Conservation (phyloP, 2,113 vertebrate species). For the Hippocampus comes region DNA sequence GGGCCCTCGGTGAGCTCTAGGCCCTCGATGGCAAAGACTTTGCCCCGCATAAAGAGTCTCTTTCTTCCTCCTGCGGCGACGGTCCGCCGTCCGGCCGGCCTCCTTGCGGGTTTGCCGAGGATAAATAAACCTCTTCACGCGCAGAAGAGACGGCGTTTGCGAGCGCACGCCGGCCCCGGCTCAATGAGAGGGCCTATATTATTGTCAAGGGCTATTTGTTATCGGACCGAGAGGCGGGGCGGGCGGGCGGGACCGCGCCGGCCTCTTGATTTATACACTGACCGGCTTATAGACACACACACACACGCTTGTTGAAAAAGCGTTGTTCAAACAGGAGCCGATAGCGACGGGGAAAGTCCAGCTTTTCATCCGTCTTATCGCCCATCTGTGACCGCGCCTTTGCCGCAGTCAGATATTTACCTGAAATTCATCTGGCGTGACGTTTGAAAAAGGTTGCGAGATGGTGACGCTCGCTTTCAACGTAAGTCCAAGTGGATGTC, state of each 20-base stretch:
- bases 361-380: neutral
- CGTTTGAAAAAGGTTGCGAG: neutral
- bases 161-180: constrained; percentile 19
- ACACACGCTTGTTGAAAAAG: constrained; percentile 8
- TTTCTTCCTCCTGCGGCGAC: constrained; percentile 51
- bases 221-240: constrained; percentile 44
- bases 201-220: constrained; percentile 62
- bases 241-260: constrained; percentile 34
- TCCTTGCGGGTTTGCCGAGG: constrained; percentile 61
- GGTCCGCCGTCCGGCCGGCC: constrained; percentile 37
- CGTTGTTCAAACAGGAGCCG: neutral
- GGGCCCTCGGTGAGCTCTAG: constrained; percentile 8
- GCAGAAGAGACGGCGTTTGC: constrained; percentile 53
- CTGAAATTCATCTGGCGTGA: neutral
- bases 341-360: neutral
- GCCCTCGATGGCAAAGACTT: constrained; percentile 33
- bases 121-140: constrained; percentile 70
- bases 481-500: no score
- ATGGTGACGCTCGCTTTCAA: no score
- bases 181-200: constrained; percentile 58
- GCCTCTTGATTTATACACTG: constrained; percentile 62
- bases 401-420: neutral
- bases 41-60: constrained; percentile 59
- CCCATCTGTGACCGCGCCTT: neutral
- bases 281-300: constrained; percentile 23